Percentiles rank a stretch among this genome's conserved stretches.
These are phyloP conservation scores for Rallus crepitans DNA, from an alignment of 2,797 vertebrate species.

Conservation along the genomic window DNA sequence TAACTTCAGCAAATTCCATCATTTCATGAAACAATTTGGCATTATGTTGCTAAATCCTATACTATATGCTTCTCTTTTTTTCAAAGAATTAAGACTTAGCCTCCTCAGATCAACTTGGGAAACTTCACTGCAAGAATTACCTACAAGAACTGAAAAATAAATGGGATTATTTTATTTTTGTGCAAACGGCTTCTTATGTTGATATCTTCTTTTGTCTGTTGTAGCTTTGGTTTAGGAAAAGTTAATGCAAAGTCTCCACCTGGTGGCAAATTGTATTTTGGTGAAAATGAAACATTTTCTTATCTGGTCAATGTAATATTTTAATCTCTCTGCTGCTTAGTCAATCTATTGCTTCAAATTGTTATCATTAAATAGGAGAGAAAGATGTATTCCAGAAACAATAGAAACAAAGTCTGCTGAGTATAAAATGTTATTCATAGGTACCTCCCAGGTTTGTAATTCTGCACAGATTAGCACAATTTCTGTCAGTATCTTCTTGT, in stretches of 20 bases:
- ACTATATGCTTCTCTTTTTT: not conserved
- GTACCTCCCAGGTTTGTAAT: not conserved
- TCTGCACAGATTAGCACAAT: not conserved
- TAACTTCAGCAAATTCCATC: slow-evolving; percentile 10
- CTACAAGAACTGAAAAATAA: slow-evolving; percentile 45
- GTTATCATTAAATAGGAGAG: rapidly evolving
- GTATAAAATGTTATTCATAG: not conserved
- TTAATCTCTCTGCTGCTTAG: not conserved
- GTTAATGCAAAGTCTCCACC: slow-evolving; percentile 72
- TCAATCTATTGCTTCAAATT: not conserved
- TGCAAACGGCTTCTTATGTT: slow-evolving; percentile 31
- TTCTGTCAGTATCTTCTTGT: not conserved
- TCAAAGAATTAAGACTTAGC: slow-evolving; percentile 5
- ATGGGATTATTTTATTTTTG: slow-evolving; percentile 50
- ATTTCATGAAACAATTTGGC: slow-evolving; percentile 36
- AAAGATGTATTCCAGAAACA: not conserved
- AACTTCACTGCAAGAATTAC: slow-evolving; percentile 42
- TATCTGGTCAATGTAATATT: not conserved
- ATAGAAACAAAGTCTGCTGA: not conserved
- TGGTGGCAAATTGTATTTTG: slow-evolving; percentile 44
- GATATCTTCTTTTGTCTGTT: not conserved
- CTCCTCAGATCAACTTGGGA: not conserved
- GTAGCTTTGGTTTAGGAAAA: not conserved
- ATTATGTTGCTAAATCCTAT: not conserved
- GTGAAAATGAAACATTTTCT: not conserved